A percentile compares a stretch with the other conserved stretches of the same genome.
phyloP scores from a whole-genome alignment of 2,797 vertebrate species.

The Dromococcyx pavoninus region DNA sequence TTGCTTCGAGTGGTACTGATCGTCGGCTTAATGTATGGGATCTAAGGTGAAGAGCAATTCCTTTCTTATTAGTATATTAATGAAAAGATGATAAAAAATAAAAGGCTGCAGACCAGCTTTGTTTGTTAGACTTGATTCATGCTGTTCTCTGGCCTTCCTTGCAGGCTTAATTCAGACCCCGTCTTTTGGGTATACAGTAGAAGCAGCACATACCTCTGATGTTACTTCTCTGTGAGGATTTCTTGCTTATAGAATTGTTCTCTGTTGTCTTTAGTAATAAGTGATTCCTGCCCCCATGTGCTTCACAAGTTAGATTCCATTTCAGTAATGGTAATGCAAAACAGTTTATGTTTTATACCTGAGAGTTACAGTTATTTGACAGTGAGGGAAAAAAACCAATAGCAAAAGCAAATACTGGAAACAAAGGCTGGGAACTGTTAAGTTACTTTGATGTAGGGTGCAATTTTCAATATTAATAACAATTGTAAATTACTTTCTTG shows the following conservation, averaged over 20 bases:
- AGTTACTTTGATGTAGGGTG: background rate
- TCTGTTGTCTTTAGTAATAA: background rate
- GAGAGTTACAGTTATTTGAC: background rate
- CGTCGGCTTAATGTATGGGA: slow-evolving; percentile 91
- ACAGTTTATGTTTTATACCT: background rate
- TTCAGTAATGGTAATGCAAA: background rate
- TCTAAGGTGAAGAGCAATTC: slow-evolving; percentile 81
- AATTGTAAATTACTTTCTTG: background rate
- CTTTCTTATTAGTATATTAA: background rate
- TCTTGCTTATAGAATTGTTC: background rate
- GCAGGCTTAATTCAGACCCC: background rate
- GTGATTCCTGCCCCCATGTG: background rate
- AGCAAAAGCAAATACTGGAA: background rate
- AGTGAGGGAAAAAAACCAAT: background rate
- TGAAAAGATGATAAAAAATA: background rate
- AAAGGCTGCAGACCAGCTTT: background rate
- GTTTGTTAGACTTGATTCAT: background rate
- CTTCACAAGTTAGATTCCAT: background rate
- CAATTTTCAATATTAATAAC: background rate
- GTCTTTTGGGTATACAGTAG: background rate
- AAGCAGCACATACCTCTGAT: background rate
- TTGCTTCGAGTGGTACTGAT: slow-evolving; percentile 92
- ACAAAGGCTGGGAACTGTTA: background rate
- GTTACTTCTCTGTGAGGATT: background rate
- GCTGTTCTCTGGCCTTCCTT: background rate